Percentiles rank a stretch among this genome's conserved stretches.
These are phyloP conservation scores for Cryptocephalus moraei DNA, from an alignment of 2,888 invertebrate genomes.

Conservation along the genomic window DNA sequence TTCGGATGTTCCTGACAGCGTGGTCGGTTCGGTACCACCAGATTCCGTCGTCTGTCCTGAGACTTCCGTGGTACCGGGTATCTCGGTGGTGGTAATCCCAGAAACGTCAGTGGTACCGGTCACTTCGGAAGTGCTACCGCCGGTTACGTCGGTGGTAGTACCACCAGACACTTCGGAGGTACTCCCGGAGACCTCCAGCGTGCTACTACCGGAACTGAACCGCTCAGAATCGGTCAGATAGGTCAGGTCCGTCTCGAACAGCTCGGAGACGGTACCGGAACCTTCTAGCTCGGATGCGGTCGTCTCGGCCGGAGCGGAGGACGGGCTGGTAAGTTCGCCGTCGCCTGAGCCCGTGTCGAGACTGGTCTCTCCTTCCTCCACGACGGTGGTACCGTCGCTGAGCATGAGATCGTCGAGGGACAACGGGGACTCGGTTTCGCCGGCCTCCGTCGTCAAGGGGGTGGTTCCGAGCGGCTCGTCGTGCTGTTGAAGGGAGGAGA, in stretches of 20 bases:
- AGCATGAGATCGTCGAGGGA: slow-evolving; percentile 42
- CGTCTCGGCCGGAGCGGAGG: slow-evolving; percentile 6
- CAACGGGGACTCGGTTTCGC: slow-evolving; percentile 27
- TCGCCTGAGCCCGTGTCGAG: slow-evolving; percentile 27
- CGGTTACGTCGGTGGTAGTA: slow-evolving; percentile 5
- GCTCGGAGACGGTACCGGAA: background rate
- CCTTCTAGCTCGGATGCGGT: background rate
- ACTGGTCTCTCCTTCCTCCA: slow-evolving; percentile 18
- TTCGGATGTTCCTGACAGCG: background rate
- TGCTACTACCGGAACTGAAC: background rate
- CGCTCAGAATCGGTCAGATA: no score
- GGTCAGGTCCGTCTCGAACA: no score
- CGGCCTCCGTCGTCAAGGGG: background rate
- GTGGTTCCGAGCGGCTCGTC: slow-evolving; percentile 1
- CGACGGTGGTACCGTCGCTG: slow-evolving; percentile 38
- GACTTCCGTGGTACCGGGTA: slow-evolving; percentile 1
- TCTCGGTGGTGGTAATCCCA: slow-evolving; percentile 4
- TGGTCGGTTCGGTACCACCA: background rate
- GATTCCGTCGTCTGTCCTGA: slow-evolving; percentile 10
- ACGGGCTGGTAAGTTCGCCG: slow-evolving; percentile 12
- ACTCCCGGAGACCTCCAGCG: background rate
- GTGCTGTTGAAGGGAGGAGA: background rate
- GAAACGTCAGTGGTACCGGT: slow-evolving; percentile 3
- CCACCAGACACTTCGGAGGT: slow-evolving; percentile 17
- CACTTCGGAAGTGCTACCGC: slow-evolving; percentile 3